A percentile compares a stretch with the other conserved stretches of the same genome.
phyloP scores from a whole-genome alignment of 30 jellyfish, hydroid and myxozoan genomes.

The Hydractinia symbiolongicarpus region DNA sequence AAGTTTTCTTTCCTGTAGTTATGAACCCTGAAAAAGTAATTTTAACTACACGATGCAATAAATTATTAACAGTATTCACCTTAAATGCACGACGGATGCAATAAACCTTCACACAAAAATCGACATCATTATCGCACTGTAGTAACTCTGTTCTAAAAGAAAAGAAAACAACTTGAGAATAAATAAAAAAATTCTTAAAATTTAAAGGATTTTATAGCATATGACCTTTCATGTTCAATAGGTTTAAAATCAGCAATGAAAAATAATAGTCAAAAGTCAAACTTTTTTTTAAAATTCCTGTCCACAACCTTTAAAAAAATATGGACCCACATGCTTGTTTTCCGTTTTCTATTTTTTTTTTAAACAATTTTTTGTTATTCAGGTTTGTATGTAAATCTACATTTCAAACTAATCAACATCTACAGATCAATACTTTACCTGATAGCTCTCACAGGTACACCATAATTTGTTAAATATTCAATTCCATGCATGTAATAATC shows the following conservation, averaged over 20 bases:
- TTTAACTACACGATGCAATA: too few species aligned
- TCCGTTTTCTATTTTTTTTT: too few species aligned
- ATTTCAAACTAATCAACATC: too few species aligned
- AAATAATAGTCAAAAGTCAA: too few species aligned
- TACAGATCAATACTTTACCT: slow-evolving; percentile 11
- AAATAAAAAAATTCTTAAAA: not conserved
- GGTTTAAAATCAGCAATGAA: not conserved
- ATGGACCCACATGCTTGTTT: too few species aligned
- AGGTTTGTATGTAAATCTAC: too few species aligned
- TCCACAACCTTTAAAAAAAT: too few species aligned
- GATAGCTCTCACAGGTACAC: slow-evolving; percentile 35
- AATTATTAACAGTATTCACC: slow-evolving; percentile 24
- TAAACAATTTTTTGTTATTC: too few species aligned
- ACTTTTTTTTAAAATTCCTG: too few species aligned
- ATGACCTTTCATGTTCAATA: not conserved
- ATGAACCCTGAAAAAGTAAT: too few species aligned
- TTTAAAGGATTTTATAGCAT: not conserved
- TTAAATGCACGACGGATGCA: slow-evolving; percentile 74
- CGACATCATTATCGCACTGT: slow-evolving; percentile 78
- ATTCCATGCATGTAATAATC: slow-evolving; percentile 39
- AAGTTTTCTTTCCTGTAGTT: too few species aligned
- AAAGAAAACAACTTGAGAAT: not conserved
- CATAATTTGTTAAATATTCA: slow-evolving; percentile 37
- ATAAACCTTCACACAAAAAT: slow-evolving; percentile 63
- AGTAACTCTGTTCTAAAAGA: slow-evolving; percentile 65